phyloP scores from a whole-genome alignment of 2,888 invertebrate genomes.

The Pollenia angustigena region DNA sequence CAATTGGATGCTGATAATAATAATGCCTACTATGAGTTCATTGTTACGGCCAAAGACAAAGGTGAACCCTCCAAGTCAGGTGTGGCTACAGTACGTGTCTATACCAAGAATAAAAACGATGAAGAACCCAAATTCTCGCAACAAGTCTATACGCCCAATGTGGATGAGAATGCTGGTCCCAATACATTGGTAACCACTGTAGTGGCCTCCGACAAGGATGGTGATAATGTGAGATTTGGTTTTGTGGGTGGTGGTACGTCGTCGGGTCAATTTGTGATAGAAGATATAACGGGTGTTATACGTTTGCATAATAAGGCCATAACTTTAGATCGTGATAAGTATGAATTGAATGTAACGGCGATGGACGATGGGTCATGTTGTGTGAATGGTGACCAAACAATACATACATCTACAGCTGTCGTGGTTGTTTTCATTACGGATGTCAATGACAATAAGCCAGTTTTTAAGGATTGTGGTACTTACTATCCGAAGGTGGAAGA shows the following conservation, averaged over 20 bases:
- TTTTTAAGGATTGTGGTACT: constrained; percentile 96
- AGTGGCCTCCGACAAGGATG: constrained; percentile 98
- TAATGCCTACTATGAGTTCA: constrained; percentile 97
- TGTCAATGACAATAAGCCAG: constrained; percentile 98
- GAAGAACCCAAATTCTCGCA: constrained; percentile 98
- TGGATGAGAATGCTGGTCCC: constrained; percentile 97
- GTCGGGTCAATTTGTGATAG: constrained; percentile 97
- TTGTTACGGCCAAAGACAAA: constrained; percentile 96
- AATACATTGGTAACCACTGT: constrained; percentile 98
- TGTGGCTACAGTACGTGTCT: constrained; percentile 96
- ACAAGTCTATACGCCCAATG: constrained; percentile 97
- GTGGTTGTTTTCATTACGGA: constrained; percentile 98
- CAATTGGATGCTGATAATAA: constrained; percentile 98
- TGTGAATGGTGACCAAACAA: constrained; percentile 92
- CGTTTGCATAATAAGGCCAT: constrained; percentile 94
- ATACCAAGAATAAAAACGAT: constrained; percentile 99
- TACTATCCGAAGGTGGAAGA: constrained; percentile 98
- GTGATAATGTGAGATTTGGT: constrained; percentile 96
- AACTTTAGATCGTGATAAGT: constrained; percentile 95
- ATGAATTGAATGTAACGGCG: constrained; percentile 98
- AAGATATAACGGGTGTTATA: constrained; percentile 97
- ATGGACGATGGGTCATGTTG: constrained; percentile 99
- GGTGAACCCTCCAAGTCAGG: constrained; percentile 97
- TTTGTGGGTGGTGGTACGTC: constrained; percentile 95
- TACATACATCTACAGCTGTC: constrained; percentile 96